Base-by-base conservation (phyloP, 2,113 vertebrate species). In the Triplophysa dalaica region DNA sequence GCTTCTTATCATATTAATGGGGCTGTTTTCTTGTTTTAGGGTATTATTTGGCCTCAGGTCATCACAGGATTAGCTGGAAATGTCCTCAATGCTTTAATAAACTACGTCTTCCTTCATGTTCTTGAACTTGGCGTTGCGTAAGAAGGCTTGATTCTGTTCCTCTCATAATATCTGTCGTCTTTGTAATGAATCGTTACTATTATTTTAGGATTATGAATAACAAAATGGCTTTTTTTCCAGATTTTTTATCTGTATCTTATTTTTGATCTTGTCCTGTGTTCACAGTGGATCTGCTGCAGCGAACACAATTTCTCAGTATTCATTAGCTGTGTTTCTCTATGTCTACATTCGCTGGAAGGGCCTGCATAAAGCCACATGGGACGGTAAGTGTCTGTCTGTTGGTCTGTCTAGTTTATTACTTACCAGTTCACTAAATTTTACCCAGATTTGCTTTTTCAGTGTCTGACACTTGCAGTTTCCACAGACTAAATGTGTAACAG, bases 1-100 rank as follows among this genome's bases (percentile, higher is more conserved):
- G 17, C 29, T 52, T 77, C 8, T 4, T 66, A 8, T 22, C 9
- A 26, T 29, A 12, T 12, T 24, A 10, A 26, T n/a, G 1, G 41
- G 1, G 17, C 60, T 16, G 13, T 56, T 24, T 33, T 66, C 12
- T 61, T 1, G 87, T 90, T 63, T 38, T 87, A 97, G 96, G 96
- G 91, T 1, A 95, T 98, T 70, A 94, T 96, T 13, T 89, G 95
- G 91, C 95, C 96, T 45, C 95, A 96, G 87, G 92, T 98, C 50
- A 58, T 95, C 65, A 92, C 92, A 0, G 96, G 94, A 67, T 77
- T 91, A 0, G 82, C 86, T 21, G 94, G 92, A 78, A 98, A 97
- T 79, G 4, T 95, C 82, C 75, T 97, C 83, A 99, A 98, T 0
- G 93, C 81, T 0, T 64, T 94, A 45, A 93, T 95, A 87, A 96